Conservation (phyloP, 2,888 invertebrate genomes). For the Calliopum simillimum region DNA sequence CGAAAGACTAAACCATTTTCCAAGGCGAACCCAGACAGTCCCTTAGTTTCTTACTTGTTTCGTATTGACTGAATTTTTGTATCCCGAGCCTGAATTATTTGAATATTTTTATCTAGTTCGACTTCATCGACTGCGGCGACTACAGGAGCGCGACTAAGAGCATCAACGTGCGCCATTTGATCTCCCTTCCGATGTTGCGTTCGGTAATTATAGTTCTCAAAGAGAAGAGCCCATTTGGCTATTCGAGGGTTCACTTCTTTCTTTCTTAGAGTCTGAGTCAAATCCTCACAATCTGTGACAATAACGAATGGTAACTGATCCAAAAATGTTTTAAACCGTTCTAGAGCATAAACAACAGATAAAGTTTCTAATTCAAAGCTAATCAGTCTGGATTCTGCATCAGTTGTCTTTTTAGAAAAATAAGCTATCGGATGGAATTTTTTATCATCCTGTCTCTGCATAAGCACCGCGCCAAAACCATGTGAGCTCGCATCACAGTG, state of each 20-base stretch:
- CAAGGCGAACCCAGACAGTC: slow-evolving; percentile 27
- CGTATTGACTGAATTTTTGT: slow-evolving; percentile 26
- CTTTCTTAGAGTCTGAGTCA: slow-evolving; percentile 41
- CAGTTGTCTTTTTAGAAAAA: slow-evolving; percentile 53
- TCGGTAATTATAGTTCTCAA: slow-evolving; percentile 36
- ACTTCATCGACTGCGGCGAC: slow-evolving; percentile 27
- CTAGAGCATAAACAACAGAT: slow-evolving; percentile 51
- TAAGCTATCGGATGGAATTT: slow-evolving; percentile 55
- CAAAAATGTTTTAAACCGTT: slow-evolving; percentile 38
- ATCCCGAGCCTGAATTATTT: slow-evolving; percentile 34
- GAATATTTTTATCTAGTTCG: slow-evolving; percentile 40
- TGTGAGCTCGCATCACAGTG: slow-evolving; percentile 55
- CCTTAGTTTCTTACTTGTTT: slow-evolving; percentile 26
- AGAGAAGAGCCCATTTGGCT: slow-evolving; percentile 38
- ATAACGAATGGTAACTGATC: slow-evolving; percentile 47
- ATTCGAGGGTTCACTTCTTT: slow-evolving; percentile 30
- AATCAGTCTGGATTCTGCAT: slow-evolving; percentile 49
- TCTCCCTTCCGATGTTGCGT: slow-evolving; percentile 14
- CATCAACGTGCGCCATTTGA: slow-evolving; percentile 2
- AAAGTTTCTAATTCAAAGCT: slow-evolving; percentile 56
- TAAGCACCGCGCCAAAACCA: slow-evolving; percentile 53
- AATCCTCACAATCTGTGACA: slow-evolving; percentile 52
- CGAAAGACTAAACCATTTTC: slow-evolving; percentile 36
- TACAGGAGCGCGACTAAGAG: slow-evolving; percentile 36
- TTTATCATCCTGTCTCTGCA: slow-evolving; percentile 50